These are phyloP conservation scores for Harpalus rufipes DNA, from an alignment of 2,888 invertebrate species.

Conservation along the genomic window DNA sequence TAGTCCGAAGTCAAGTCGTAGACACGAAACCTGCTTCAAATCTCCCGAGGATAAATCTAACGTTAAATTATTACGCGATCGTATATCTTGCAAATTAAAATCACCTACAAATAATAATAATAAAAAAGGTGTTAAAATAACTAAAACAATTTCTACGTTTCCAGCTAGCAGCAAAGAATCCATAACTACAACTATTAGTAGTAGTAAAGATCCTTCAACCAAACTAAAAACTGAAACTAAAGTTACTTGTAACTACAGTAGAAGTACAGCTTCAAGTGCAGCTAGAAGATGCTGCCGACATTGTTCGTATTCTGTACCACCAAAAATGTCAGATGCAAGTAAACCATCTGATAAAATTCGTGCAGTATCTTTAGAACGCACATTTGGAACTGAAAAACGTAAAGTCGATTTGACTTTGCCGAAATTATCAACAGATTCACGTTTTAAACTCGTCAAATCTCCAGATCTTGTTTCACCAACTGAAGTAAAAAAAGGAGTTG, in stretches of 20 bases:
- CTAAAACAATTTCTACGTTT: conserved; percentile 73
- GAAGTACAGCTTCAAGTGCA: conserved; percentile 68
- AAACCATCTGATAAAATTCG: conserved; percentile 70
- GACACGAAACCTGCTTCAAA: conserved; percentile 79
- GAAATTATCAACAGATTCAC: conserved; percentile 70
- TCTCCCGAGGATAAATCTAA: conserved; percentile 77
- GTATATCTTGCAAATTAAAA: conserved; percentile 69
- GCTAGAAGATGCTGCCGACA: conserved; percentile 66
- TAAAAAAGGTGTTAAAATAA: conserved; percentile 73
- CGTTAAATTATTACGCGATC: conserved; percentile 81
- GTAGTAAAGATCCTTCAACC: conserved; percentile 75
- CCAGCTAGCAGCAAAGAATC: conserved; percentile 72
- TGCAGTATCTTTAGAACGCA: conserved; percentile 80
- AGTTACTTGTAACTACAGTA: conserved; percentile 60
- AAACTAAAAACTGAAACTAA: conserved; percentile 75
- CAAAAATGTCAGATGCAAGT: conserved; percentile 70
- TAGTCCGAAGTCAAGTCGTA: conserved; percentile 71
- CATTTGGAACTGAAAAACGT: conserved; percentile 79
- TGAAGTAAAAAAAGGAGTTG: conserved; percentile 79
- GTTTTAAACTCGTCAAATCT: conserved; percentile 75
- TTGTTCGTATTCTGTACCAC: conserved; percentile 63
- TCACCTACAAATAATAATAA: conserved; percentile 74
- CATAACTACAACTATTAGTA: conserved; percentile 75
- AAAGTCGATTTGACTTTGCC: conserved; percentile 76
- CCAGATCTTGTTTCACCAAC: conserved; percentile 81